These are phyloP conservation scores for Lepeophtheirus salmonis DNA, from an alignment of 1,140 invertebrate species.

Conservation along the genomic window DNA sequence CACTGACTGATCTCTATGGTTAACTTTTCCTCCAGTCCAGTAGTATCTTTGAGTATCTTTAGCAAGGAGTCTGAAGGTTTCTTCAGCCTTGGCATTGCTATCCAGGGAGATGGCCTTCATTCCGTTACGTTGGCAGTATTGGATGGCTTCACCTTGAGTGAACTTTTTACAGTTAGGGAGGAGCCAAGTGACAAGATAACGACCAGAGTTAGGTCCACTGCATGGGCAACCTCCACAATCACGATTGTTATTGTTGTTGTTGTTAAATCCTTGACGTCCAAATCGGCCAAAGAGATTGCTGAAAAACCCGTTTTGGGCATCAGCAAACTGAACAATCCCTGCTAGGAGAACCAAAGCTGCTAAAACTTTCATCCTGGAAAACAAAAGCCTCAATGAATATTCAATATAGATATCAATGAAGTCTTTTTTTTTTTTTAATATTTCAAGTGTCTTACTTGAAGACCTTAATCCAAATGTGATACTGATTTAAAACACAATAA, in stretches of 20 bases:
- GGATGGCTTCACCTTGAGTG: background rate
- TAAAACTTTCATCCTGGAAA: background rate
- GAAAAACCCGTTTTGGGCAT: background rate
- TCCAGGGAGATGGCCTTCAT: background rate
- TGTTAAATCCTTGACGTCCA: background rate
- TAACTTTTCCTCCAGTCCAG: conserved; percentile 9
- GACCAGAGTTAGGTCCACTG: background rate
- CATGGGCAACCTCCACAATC: background rate
- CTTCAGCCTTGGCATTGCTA: background rate
- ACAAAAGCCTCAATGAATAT: too few species aligned
- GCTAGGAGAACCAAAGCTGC: background rate
- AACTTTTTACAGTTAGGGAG: background rate
- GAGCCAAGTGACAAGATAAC: background rate
- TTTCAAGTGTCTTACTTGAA: too few species aligned
- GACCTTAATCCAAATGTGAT: too few species aligned
- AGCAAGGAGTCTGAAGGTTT: background rate
- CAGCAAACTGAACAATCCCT: background rate
- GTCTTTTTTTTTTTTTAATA: too few species aligned
- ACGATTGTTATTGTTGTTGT: background rate
- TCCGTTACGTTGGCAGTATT: background rate
- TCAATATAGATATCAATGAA: too few species aligned
- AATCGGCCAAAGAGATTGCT: background rate
- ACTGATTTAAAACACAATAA: too few species aligned
- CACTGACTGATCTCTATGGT: background rate
- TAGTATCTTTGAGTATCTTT: background rate